These are phyloP conservation scores for Mythimna ferrago DNA, from an alignment of 2,888 invertebrate genomes.

Conservation along the genomic window DNA sequence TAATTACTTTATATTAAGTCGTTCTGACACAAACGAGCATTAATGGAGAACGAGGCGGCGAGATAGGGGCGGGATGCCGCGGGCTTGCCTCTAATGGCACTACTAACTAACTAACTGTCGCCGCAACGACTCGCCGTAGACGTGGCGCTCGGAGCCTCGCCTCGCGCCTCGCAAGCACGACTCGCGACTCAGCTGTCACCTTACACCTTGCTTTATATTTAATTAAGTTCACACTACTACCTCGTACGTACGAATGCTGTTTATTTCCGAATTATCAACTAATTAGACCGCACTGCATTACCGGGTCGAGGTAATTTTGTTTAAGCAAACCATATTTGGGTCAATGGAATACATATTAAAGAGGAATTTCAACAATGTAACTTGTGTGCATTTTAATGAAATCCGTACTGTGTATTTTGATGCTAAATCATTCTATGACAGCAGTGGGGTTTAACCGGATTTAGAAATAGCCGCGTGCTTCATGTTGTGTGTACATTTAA, in stretches of 20 bases:
- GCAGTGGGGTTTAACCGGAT: conserved; percentile 29
- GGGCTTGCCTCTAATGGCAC: conserved; percentile 83
- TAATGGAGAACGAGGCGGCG: conserved; percentile 80
- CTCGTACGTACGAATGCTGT: conserved; percentile 66
- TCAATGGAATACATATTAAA: conserved; percentile 65
- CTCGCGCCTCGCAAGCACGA: conserved; percentile 36
- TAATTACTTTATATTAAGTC: conserved; percentile 84
- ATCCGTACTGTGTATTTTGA: conserved; percentile 42
- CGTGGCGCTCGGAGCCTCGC: conserved; percentile 64
- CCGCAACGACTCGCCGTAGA: conserved; percentile 80
- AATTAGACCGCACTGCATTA: conserved; percentile 73
- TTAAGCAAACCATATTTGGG: conserved; percentile 64
- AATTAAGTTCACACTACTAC: conserved; percentile 74
- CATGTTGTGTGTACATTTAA: conserved; percentile 18
- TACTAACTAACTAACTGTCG: conserved; percentile 86
- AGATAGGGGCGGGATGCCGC: conserved; percentile 76
- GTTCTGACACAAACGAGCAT: conserved; percentile 84
- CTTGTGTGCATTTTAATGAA: conserved; percentile 52
- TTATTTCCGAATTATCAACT: conserved; percentile 74
- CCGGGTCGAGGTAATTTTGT: conserved; percentile 64
- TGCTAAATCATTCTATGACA: conserved; percentile 57
- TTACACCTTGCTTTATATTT: conserved; percentile 73
- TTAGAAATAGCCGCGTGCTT: conserved; percentile 38
- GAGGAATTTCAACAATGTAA: conserved; percentile 59
- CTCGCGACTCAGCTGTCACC: conserved; percentile 72